Evolutionary conservation across 2,797 vertebrate genomes (phyloP).

Genomic region (Pseudomugil gertrudae): DNA sequence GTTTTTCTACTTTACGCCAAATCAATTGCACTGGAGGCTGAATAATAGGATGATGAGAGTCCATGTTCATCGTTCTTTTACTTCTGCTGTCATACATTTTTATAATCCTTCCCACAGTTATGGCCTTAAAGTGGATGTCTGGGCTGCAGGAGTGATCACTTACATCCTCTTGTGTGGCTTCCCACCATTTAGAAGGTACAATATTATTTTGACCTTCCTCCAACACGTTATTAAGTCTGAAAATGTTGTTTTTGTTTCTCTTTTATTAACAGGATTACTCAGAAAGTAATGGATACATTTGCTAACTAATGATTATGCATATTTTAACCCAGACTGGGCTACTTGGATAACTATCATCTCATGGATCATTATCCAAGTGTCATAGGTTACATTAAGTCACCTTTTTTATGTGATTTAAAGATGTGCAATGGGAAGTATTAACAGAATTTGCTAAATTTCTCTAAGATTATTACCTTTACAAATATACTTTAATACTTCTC

Average conservation of each 20-base stretch:
- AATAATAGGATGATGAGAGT: background rate
- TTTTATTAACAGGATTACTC: background rate
- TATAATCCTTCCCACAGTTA: slow-evolving; percentile 81
- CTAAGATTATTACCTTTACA: no score
- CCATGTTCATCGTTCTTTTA: slow-evolving; percentile 1
- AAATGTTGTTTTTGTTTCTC: background rate
- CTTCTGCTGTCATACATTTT: background rate
- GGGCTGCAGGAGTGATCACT: slow-evolving; percentile 97
- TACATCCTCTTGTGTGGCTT: slow-evolving; percentile 98
- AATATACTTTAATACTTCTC: no score
- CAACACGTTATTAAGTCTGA: background rate
- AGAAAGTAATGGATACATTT: background rate
- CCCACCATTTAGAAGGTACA: slow-evolving; percentile 95
- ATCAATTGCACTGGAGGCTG: background rate
- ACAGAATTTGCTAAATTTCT: background rate
- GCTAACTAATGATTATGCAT: background rate
- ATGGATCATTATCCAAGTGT: background rate
- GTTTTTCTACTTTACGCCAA: background rate
- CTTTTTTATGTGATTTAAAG: background rate
- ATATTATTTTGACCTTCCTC: background rate
- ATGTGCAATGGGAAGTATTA: background rate
- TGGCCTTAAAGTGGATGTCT: slow-evolving; percentile 96
- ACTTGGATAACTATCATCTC: background rate
- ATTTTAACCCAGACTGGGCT: background rate
- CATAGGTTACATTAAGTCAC: background rate